Conservation (phyloP, 2,113 vertebrate genomes). For the Acrocephalus kingi region DNA sequence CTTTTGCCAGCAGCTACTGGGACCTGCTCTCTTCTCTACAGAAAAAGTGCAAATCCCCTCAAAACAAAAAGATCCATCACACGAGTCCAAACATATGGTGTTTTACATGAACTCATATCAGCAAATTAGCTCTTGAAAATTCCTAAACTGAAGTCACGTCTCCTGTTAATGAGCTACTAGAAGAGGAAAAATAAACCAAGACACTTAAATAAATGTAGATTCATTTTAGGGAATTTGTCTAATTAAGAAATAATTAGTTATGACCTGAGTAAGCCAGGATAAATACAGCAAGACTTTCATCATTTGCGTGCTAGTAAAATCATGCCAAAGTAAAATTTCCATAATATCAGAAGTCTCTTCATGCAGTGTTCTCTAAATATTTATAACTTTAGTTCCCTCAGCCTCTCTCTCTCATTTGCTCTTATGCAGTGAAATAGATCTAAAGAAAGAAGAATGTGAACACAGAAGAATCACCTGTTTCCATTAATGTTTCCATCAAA, state of each 20-base stretch:
- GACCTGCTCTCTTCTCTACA: neutral
- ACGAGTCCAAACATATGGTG: neutral
- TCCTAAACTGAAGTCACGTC: neutral
- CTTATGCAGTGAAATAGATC: neutral
- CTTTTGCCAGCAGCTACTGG: neutral
- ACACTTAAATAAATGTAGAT: neutral
- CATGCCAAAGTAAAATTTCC: neutral
- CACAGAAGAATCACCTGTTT: neutral
- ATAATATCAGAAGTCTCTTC: neutral
- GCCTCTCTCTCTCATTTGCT: neutral
- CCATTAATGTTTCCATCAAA: neutral
- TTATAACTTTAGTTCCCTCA: neutral
- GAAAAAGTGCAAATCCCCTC: neutral
- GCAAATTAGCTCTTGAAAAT: neutral
- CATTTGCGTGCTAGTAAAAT: neutral
- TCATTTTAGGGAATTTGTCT: neutral
- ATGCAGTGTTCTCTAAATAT: neutral
- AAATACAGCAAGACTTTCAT: neutral
- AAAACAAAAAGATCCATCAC: neutral
- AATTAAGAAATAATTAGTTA: conserved; percentile 5
- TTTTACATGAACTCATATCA: neutral
- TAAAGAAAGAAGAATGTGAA: neutral
- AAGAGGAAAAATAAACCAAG: neutral
- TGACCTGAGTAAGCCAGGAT: neutral
- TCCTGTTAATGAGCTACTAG: neutral